Evolutionary conservation across 2,888 invertebrate genomes (phyloP), one percentile per base, ranked within the genome.

Genomic region (Eristalis pertinax): DNA sequence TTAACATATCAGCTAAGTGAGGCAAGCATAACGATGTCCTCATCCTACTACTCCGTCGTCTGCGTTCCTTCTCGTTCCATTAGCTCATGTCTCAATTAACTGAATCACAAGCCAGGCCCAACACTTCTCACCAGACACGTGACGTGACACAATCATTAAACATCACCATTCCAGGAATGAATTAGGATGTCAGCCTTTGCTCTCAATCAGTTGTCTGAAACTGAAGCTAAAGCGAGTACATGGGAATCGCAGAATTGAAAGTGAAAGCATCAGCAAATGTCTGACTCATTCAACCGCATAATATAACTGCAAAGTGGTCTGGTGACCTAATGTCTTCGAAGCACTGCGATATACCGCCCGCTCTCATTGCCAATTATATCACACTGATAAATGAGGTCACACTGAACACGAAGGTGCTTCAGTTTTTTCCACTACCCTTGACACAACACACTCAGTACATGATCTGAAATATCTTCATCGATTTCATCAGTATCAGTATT

Each of bases 291-390:
- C 15, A 56, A 43, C 56, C 65, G 75, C 70, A 76, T 65, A n/a
- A 80, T 63, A 65, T 63, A 65, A 35, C 76, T 76, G 68, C 76
- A 84, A 72, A 58, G 41, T n/a, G n/a, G n/a, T 29, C 67, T 64
- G 41, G 43, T 84, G 74, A 84, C 67, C 72, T 84, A 72, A 84
- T 80, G 67, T 22, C 68, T 50, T 38, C 15, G 56, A n/a, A 72
- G 58, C 24, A 60, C 32, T 60, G 29, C 22, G 41, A 81, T 56
- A 29, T 29, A 29, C 29, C 29, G 29, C 29, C 29, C 5, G 43
- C 64, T 5, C 50, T 75, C 65, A 29, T 50, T 50, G 43, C 68
- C 67, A 76, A 76, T 60, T 64, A 64, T 32, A 43, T 50, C 29
- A 75, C 35, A 22, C 35, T 70, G 26, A 72, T 69, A 62, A 84